A percentile compares a stretch with the other conserved stretches of the same genome.
Conservation (phyloP, 1,140 invertebrate genomes). For the Sarcophaga peregrina region DNA sequence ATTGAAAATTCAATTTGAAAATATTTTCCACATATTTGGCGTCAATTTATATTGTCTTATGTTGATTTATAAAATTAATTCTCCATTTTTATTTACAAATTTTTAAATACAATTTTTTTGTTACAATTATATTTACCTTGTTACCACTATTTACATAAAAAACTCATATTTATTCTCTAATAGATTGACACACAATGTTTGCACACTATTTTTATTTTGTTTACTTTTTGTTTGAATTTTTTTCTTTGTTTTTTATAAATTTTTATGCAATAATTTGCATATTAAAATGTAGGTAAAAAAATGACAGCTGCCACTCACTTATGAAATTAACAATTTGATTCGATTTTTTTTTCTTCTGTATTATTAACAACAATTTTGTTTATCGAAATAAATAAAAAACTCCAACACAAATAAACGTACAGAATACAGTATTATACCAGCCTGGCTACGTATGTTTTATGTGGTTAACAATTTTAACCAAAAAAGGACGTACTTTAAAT, state of each 20-base stretch:
- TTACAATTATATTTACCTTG: not conserved
- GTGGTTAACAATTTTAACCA: conserved; percentile 6
- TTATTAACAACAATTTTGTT: conserved; percentile 16
- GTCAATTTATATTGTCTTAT: too few species aligned
- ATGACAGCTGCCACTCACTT: conserved; percentile 2
- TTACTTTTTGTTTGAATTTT: not conserved
- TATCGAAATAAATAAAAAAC: not conserved
- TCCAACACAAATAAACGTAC: not conserved
- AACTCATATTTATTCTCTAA: not conserved
- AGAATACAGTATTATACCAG: too few species aligned
- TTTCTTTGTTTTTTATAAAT: not conserved
- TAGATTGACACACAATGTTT: conserved; percentile 10
- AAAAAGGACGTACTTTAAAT: not conserved
- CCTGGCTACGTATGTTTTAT: not conserved
- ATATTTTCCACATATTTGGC: too few species aligned
- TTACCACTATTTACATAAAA: conserved; percentile 9
- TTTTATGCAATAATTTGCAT: not conserved
- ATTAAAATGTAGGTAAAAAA: not conserved
- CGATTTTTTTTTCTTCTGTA: not conserved
- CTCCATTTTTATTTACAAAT: too few species aligned
- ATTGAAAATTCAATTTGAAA: too few species aligned
- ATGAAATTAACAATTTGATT: conserved; percentile 14
- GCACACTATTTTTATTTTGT: not conserved
- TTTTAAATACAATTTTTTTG: too few species aligned
- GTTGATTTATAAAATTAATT: too few species aligned